Conservation (phyloP, 1,140 invertebrate species). For the Nilaparvata lugens region DNA sequence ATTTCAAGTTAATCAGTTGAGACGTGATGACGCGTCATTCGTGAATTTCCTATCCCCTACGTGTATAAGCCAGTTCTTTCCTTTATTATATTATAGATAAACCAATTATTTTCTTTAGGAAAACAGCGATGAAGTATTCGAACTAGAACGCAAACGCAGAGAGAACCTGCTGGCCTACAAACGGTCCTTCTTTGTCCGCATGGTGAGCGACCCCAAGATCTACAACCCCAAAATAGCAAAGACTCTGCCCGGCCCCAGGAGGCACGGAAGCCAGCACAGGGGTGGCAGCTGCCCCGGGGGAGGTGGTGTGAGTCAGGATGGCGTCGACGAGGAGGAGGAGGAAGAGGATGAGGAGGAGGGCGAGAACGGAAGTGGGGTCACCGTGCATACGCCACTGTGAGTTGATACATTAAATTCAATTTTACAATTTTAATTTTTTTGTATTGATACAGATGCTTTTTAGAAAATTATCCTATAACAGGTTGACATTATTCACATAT, state of each 20-base stretch:
- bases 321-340: constrained; percentile 8
- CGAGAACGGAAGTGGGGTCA: constrained; percentile 17
- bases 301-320: constrained; percentile 11
- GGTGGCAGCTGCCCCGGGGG: constrained; percentile 17
- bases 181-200: constrained; percentile 90
- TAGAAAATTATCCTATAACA: no score
- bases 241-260: constrained; percentile 45
- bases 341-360: constrained; percentile 23
- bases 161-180: constrained; percentile 75
- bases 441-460: no score
- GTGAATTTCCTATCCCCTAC: no score
- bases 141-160: constrained; percentile 54
- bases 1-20: no score
- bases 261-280: constrained; percentile 30
- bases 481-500: no score
- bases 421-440: no score
- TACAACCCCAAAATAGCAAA: constrained; percentile 83
- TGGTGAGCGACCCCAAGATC: constrained; percentile 94
- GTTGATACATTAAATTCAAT: background rate
- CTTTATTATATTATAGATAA: no score
- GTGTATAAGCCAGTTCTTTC: no score
- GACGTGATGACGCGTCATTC: no score
- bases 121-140: constrained; percentile 54
- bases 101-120: constrained; percentile 39
- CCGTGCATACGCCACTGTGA: constrained; percentile 20